Conservation (phyloP, 2,113 vertebrate genomes). For the Copsychus sechellarum region DNA sequence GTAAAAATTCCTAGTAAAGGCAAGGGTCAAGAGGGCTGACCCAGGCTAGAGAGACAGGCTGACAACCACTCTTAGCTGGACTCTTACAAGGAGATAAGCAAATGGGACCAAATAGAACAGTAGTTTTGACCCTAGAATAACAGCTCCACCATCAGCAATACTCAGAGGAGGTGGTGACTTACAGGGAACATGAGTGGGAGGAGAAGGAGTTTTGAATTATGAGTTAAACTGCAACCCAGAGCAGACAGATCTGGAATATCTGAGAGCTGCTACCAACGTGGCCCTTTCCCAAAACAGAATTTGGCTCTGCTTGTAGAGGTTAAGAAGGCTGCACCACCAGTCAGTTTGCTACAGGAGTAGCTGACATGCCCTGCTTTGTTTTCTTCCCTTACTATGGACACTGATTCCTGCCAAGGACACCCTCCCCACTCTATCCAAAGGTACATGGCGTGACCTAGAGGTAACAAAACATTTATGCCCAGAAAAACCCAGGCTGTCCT, state of each 20-base stretch:
- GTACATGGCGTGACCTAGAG: accelerated
- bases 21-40: neutral
- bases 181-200: neutral
- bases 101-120: neutral
- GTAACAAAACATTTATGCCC: neutral
- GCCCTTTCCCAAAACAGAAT: neutral
- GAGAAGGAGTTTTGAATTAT: neutral
- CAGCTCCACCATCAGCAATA: neutral
- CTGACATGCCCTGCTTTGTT: accelerated
- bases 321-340: neutral
- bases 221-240: neutral
- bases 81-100: neutral
- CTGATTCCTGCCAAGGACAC: neutral
- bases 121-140: neutral
- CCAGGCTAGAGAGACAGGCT: neutral
- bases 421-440: neutral
- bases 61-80: neutral
- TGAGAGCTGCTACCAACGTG: neutral
- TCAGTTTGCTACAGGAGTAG: neutral
- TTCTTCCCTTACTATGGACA: neutral
- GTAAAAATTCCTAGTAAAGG: neutral
- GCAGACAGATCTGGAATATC: neutral
- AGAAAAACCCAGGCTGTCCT: neutral
- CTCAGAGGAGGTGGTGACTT: neutral
- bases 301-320: neutral